Percentiles rank a stretch among this genome's conserved stretches.
Evolutionary conservation across 1,140 invertebrate genomes (phyloP).

Genomic region (Ctenoplectra terminalis): DNA sequence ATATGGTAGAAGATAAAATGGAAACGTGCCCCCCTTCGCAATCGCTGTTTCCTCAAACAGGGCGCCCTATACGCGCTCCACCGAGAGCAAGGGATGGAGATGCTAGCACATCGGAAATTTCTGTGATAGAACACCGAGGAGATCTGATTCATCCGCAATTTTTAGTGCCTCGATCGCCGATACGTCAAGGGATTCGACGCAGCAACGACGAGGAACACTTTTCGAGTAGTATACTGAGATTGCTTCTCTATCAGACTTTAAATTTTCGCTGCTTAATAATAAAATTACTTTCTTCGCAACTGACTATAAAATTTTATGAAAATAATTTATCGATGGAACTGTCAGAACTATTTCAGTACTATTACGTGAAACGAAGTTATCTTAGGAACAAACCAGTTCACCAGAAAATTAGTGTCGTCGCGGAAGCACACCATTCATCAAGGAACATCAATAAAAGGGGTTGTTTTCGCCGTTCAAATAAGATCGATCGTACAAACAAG

Average conservation of each 20-base stretch:
- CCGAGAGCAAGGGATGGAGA: not conserved
- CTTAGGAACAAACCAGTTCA: not conserved
- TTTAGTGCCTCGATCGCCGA: not conserved
- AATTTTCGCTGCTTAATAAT: too few species aligned
- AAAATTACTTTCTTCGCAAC: not conserved
- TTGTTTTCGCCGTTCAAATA: slow-evolving; percentile 13
- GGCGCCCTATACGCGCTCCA: not conserved
- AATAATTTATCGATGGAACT: not conserved
- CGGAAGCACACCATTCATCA: not conserved
- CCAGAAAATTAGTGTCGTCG: slow-evolving; percentile 1
- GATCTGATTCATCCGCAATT: slow-evolving; percentile 14
- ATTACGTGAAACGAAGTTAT: not conserved
- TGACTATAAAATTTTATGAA: not conserved
- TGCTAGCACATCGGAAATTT: slow-evolving; percentile 26
- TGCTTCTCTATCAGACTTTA: too few species aligned
- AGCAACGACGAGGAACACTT: not conserved
- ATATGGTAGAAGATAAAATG: not conserved
- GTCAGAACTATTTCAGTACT: not conserved
- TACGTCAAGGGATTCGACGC: not conserved
- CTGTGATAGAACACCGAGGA: not conserved
- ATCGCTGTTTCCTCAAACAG: slow-evolving; percentile 42
- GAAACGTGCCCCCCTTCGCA: not conserved
- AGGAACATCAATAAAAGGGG: not conserved
- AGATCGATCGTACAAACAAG: slow-evolving; percentile 29
- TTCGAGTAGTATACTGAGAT: too few species aligned